Base-by-base conservation (phyloP, 2,888 invertebrate species). In the Caenorhabditis sp. region DNA sequence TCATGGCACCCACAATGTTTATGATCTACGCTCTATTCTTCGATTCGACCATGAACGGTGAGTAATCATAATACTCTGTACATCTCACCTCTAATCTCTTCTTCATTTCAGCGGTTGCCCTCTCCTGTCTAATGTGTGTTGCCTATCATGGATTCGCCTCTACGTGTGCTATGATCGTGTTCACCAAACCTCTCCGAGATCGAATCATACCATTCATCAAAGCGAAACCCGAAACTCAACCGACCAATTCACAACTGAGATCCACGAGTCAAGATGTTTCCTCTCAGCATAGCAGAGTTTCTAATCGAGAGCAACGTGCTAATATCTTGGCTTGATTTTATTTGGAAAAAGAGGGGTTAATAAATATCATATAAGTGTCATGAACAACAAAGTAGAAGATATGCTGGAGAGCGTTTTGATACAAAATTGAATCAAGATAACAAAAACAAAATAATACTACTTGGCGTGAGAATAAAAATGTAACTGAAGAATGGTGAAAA, bases 101-200 rank as follows among this genome's bases (percentile, higher is more conserved):
- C 19, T 38, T 22, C n/a, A n/a, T 51, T 56, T n/a, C 56, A 70
- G 70, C n/a, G 16, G 10, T 70, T 16, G 56, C 70, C 0, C 38
- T 41, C 5, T n/a, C 31, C 6, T 31, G 58, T 10, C 56, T 70
- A 4, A 41, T 70, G 41, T 56, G 56, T 56, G 58, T 70, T 1
- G 56, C 70, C 4, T 70, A 70, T 19, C 70, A 70, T 14, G 70
- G 70, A 19, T 70, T 70, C 14, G 56, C 24, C 22, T 70, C 70
- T 0, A 70, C 70, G 6, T 70, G 70, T 44, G 41, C 56, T 5
- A 70, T 70, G 70, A 58, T 70, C 41, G n/a, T 56, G 0, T 70
- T 70, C 28, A 70, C 70, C 6, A 70, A 70, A 19, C 69, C 69
- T 3, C 16, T 68, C 1, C 51, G 68, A 22, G 68, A 68, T 0